These are phyloP conservation scores for Rhynchonema sp. DNA, from an alignment of 2,888 invertebrate genomes.

Conservation along the genomic window DNA sequence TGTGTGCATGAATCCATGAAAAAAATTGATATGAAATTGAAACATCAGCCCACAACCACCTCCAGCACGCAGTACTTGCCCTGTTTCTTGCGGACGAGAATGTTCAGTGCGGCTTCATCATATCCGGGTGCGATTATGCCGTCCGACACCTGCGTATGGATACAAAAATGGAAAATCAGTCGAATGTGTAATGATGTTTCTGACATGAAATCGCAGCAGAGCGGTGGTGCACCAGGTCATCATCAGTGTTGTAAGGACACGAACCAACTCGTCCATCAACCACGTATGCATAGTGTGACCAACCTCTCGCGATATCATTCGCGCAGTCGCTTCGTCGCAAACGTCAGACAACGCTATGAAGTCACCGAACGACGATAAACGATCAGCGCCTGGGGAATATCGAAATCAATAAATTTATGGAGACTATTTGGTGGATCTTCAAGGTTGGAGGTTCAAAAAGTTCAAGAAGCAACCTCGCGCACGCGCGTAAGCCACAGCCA, in stretches of 20 bases:
- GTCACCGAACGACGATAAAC: constrained; percentile 98
- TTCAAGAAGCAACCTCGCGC: constrained; percentile 47
- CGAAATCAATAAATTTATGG: too few species aligned
- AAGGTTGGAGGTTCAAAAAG: too few species aligned
- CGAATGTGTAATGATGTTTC: too few species aligned
- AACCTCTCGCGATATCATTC: constrained; percentile 18
- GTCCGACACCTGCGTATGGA: too few species aligned
- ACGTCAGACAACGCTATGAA: constrained; percentile 77
- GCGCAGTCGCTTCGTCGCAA: constrained; percentile 74
- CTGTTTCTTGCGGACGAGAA: constrained; percentile 80
- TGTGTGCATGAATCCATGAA: not conserved
- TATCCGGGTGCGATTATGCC: constrained; percentile 94
- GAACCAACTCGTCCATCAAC: too few species aligned
- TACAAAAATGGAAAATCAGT: too few species aligned
- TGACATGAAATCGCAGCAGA: too few species aligned
- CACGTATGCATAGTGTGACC: too few species aligned
- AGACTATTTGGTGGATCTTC: too few species aligned
- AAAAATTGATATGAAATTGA: not conserved
- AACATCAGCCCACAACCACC: constrained; percentile 25
- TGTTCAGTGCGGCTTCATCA: constrained; percentile 54
- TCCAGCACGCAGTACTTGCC: constrained; percentile 73
- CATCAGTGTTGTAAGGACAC: too few species aligned
- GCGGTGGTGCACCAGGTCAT: too few species aligned
- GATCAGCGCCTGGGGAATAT: constrained; percentile 64
- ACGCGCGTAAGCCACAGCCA: constrained; percentile 77